Evolutionary conservation across 2,888 invertebrate species (phyloP), one percentile per base, ranked within the genome.

Genomic region (Nasonia oneida): DNA sequence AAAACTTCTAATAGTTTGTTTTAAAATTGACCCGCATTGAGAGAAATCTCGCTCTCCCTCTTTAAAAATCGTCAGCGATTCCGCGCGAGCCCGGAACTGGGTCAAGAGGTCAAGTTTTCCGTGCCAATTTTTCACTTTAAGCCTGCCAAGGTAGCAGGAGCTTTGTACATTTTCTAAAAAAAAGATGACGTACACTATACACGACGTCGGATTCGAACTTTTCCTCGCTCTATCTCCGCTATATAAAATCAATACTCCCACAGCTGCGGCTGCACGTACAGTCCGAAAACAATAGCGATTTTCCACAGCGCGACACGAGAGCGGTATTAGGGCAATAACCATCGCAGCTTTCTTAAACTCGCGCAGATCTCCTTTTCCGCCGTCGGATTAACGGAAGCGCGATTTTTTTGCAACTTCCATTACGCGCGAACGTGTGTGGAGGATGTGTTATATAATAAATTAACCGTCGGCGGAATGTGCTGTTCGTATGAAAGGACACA

Each of bases 381-480:
- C 79, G 74, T 42, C 64, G 74, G 70, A 79, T 80, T 67, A 67
- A 33, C 57, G 4, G n/a, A 57, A 57, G 61, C 61, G 8, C 61
- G 14, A 67, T 67, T 50, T 81, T 77, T 85, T 85, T 80, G 84
- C 74, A 73, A 61, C 42, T 76, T 64, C n/a, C 50, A 47, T 73
- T 71, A 12, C 8, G 50, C 15, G n/a, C 39, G 71, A 33, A 39
- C 71, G 37, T 8, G 37, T 8, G 23, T 42, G 76, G 80, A 76
- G 53, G 18, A 10, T 12, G 12, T 3, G 15, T 12, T 53, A 4
- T 71, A n/a, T 80, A 80, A 83, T 71, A 80, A 84, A 86, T 83
- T 80, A 80, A 84, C 81, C 78, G 86, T 84, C 86, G 77, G 83
- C 50, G 37, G 73, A 73, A 76, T 71, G 76, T 81, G 57, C 39